Evolutionary conservation across 2,888 invertebrate species (phyloP), one percentile per base, ranked within the genome.

Genomic region (Rhamnusium bicolor): DNA sequence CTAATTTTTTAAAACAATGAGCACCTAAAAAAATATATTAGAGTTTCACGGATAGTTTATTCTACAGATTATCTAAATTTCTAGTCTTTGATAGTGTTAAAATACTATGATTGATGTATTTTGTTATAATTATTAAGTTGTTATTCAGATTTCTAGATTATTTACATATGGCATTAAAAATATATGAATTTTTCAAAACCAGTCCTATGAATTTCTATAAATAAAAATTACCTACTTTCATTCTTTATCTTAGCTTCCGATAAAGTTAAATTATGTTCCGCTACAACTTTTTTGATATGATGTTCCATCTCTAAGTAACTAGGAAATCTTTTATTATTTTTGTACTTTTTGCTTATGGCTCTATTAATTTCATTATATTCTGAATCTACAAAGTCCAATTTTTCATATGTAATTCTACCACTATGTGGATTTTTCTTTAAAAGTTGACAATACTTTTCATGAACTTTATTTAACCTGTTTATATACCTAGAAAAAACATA

Each of bases 1-100:
- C 87, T 53, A 87, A 77, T 62, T 83, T 81, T 77, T 83, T 81
- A 69, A 87, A 87, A 75, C 86, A 86, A 24, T 75, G 79, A 62
- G 66, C 69, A 76, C 80, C 84, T 84, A 49, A 18, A 75, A 75
- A n/a, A n/a, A n/a, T n/a, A n/a, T n/a, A n/a, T n/a, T n/a, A n/a
- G n/a, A n/a, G n/a, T n/a, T n/a, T n/a, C n/a, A n/a, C n/a, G n/a
- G n/a, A n/a, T n/a, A n/a, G n/a, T n/a, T n/a, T n/a, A n/a, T n/a
- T n/a, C n/a, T n/a, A n/a, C n/a, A n/a, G n/a, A n/a, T n/a, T n/a
- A n/a, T n/a, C n/a, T n/a, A n/a, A n/a, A n/a, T n/a, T n/a, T n/a
- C n/a, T n/a, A n/a, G n/a, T n/a, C n/a, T n/a, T n/a, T n/a, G n/a
- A n/a, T n/a, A n/a, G n/a, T n/a, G n/a, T n/a, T n/a, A n/a, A n/a